These are phyloP conservation scores for Etia nguti DNA, from an alignment of 2,113 vertebrate genomes.

Conservation along the genomic window DNA sequence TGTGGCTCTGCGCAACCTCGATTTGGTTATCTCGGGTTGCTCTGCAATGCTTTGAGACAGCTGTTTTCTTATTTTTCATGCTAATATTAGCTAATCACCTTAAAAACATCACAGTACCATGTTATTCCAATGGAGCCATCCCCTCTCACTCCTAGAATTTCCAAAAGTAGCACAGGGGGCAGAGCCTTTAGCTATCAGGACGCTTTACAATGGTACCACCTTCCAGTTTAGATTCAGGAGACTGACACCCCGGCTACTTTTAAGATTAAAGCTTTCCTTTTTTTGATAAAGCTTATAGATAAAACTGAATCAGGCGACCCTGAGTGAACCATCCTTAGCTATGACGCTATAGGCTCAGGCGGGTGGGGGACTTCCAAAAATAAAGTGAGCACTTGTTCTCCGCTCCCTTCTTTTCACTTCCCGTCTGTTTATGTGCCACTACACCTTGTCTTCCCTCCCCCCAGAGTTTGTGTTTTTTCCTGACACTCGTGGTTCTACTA, in stretches of 20 bases:
- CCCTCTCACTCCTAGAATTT: not conserved
- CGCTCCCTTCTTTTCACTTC: not conserved
- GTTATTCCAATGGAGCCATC: not conserved
- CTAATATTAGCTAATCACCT: not conserved
- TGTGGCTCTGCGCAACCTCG: not conserved
- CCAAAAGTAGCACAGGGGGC: not conserved
- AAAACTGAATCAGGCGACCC: not conserved
- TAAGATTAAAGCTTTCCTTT: not conserved
- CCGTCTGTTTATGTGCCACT: not conserved
- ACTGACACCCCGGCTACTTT: fast-evolving
- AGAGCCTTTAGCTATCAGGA: not conserved
- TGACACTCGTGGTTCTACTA: not conserved
- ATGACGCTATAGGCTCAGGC: not conserved
- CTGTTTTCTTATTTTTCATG: not conserved
- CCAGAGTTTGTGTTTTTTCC: not conserved
- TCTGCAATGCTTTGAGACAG: not conserved
- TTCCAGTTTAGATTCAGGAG: not conserved
- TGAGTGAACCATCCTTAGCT: not conserved
- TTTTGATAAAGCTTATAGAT: not conserved
- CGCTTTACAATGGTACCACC: not conserved
- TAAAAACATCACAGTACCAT: not conserved
- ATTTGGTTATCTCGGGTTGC: too few relatives aligned
- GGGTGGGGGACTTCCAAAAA: not conserved
- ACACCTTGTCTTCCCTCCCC: not conserved
- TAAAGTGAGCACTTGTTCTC: not conserved